phyloP scores from a whole-genome alignment of 2,113 vertebrate species.

The Takifugu flavidus region DNA sequence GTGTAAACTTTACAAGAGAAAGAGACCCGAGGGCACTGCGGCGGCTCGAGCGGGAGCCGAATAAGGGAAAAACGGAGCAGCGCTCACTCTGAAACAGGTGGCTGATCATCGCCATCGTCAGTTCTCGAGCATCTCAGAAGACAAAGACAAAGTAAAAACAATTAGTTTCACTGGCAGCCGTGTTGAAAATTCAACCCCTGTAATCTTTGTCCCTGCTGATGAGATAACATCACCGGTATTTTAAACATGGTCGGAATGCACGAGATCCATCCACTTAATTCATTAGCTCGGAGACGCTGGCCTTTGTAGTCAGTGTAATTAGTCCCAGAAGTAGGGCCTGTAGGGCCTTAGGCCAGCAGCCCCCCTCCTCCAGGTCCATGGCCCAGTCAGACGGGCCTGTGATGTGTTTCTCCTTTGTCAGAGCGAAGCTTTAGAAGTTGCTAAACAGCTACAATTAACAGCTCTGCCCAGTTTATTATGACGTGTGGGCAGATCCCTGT shows the following conservation, averaged over 20 bases:
- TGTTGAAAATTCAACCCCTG: constrained; percentile 5
- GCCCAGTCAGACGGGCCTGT: constrained; percentile 5
- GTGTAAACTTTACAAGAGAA: background rate
- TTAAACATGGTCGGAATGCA: constrained; percentile 60
- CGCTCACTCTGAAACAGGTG: constrained; percentile 13
- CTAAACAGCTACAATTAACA: constrained; percentile 21
- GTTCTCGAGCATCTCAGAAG: background rate
- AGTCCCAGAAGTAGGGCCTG: constrained; percentile 47
- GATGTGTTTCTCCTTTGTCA: constrained; percentile 24
- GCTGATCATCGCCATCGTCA: background rate
- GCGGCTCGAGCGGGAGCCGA: no score
- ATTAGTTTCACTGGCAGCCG: background rate
- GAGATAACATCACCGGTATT: constrained; percentile 59
- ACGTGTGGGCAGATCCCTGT: constrained; percentile 2
- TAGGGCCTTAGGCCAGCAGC: background rate
- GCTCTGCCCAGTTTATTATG: background rate
- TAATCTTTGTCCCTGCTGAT: constrained; percentile 11
- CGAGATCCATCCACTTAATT: constrained; percentile 47
- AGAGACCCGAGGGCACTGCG: background rate
- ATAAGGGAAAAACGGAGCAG: no score
- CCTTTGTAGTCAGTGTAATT: constrained; percentile 60
- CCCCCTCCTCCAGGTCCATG: constrained; percentile 25
- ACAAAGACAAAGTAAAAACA: background rate
- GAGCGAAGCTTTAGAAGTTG: constrained; percentile 25
- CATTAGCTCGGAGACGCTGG: constrained; percentile 34